Percentiles rank a stretch among this genome's conserved stretches.
Conservation (phyloP, 2,888 invertebrate genomes). For the Drosophila tanythrix region DNA sequence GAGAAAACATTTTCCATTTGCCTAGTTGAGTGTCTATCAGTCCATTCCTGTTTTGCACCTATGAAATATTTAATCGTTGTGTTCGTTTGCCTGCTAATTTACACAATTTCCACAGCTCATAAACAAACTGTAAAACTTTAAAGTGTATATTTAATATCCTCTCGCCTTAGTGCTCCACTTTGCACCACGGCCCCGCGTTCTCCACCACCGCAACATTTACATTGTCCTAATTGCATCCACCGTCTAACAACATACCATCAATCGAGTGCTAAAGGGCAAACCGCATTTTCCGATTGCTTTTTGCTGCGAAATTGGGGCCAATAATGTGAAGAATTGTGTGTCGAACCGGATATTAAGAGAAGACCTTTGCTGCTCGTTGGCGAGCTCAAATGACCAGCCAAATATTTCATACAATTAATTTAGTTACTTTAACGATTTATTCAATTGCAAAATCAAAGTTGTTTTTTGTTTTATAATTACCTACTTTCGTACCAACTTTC, state of each 20-base stretch:
- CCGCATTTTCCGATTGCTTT: slow-evolving; percentile 28
- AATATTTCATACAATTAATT: not conserved
- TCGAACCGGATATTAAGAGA: slow-evolving; percentile 4
- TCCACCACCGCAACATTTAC: slow-evolving; percentile 35
- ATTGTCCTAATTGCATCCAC: slow-evolving; percentile 42
- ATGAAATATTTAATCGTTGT: slow-evolving; percentile 69
- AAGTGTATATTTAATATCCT: slow-evolving; percentile 22
- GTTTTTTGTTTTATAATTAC: not conserved
- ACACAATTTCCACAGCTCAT: slow-evolving; percentile 38
- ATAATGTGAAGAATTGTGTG: slow-evolving; percentile 14
- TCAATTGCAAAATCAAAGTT: not conserved
- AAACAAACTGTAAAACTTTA: slow-evolving; percentile 17
- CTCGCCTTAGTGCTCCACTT: slow-evolving; percentile 11
- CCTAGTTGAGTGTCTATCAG: slow-evolving; percentile 2
- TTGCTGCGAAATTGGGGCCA: slow-evolving; percentile 24
- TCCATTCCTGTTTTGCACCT: not conserved
- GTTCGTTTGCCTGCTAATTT: slow-evolving; percentile 67
- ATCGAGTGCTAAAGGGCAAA: not conserved
- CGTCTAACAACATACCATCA: slow-evolving; percentile 11
- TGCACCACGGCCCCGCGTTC: slow-evolving; percentile 7
- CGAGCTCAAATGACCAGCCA: not conserved
- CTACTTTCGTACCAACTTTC: not conserved
- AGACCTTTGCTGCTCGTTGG: not conserved
- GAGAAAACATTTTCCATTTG: slow-evolving; percentile 44
- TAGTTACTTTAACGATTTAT: not conserved